phyloP scores from a whole-genome alignment of 2,113 vertebrate genomes.

The Fregata magnificens region DNA sequence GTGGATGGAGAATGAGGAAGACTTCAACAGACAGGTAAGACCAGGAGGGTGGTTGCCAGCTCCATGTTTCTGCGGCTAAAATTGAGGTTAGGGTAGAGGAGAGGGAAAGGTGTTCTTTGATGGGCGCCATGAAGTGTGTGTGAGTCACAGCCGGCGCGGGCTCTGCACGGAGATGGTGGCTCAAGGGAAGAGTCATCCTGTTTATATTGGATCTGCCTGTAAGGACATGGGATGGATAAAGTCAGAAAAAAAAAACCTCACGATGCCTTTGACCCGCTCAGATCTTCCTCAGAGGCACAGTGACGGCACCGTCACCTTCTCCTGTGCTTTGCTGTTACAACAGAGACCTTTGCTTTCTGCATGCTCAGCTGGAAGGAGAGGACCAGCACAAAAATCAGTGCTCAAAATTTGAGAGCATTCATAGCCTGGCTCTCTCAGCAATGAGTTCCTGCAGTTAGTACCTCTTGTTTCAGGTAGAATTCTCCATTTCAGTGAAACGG shows the following conservation, averaged over 20 bases:
- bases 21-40: constrained; percentile 92
- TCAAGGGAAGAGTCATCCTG: background rate
- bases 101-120: background rate
- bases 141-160: accelerated
- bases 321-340: background rate
- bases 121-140: background rate
- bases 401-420: background rate
- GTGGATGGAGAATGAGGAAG: constrained; percentile 99
- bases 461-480: accelerated
- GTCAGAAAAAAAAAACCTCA: accelerated
- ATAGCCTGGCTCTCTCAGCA: background rate
- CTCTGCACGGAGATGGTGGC: background rate
- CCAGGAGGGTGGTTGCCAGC: background rate
- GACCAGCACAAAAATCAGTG: background rate
- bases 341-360: background rate
- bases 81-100: background rate
- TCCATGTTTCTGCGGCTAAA: accelerated
- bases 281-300: background rate
- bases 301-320: accelerated
- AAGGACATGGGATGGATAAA: background rate
- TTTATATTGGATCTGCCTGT: background rate
- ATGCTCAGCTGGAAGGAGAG: background rate
- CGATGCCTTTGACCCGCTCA: background rate
- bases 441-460: background rate
- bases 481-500: background rate